Evolutionary conservation across 2,113 vertebrate genomes (phyloP).

Genomic region (Ia io): DNA sequence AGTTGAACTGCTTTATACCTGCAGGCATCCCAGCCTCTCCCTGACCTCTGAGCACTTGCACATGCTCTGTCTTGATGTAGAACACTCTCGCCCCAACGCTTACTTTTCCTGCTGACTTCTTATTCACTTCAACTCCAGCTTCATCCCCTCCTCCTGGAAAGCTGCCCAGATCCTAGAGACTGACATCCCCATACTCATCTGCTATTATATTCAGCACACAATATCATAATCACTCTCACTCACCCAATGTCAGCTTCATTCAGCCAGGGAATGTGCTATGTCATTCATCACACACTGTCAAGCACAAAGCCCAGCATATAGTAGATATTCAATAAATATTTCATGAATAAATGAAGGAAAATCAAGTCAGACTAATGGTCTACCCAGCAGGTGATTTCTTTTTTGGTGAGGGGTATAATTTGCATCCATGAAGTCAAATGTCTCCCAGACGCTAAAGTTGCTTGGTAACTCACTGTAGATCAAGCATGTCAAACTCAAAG

Average conservation of each 20-base stretch:
- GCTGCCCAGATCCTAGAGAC: neutral
- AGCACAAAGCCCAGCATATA: neutral
- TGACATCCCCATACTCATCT: neutral
- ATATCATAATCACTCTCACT: neutral
- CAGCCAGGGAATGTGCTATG: neutral
- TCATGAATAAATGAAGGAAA: constrained; percentile 47
- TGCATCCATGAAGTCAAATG: neutral
- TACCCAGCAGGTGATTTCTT: neutral
- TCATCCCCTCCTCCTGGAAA: neutral
- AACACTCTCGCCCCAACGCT: neutral
- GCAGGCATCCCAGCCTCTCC: neutral
- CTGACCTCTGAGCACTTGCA: neutral
- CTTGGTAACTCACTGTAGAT: neutral
- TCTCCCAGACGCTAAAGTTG: neutral
- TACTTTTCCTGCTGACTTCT: neutral
- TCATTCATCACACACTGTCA: constrained; percentile 2
- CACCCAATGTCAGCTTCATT: neutral
- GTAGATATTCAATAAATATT: constrained; percentile 41
- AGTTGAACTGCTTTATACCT: neutral
- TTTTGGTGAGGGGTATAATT: neutral
- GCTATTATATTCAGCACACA: neutral
- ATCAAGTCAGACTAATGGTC: constrained; percentile 21
- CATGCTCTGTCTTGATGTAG: neutral
- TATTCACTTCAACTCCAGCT: neutral
- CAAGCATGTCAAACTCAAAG: too few species aligned